A percentile compares a stretch with the other conserved stretches of the same genome.
Conservation (phyloP, 2,797 vertebrate species). For the Chelmon rostratus region DNA sequence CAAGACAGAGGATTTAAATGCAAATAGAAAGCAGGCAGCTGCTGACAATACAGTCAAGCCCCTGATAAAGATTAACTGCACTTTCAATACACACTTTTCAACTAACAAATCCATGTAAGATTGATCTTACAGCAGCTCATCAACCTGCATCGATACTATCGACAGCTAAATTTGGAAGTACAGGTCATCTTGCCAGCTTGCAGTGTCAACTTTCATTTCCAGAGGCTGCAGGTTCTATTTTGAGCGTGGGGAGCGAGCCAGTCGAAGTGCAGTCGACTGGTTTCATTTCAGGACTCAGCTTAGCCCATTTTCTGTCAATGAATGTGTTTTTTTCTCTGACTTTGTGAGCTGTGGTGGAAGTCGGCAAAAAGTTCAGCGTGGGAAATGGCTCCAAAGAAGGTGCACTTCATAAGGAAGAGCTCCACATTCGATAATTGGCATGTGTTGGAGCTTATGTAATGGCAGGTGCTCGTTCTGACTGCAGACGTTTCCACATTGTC, state of each 20-base stretch:
- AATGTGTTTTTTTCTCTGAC: constrained; percentile 39
- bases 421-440: constrained; percentile 30
- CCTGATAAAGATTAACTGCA: constrained; percentile 40
- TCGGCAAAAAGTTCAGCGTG: constrained; percentile 28
- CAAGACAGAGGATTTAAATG: constrained; percentile 50
- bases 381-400: constrained; percentile 84
- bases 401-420: constrained; percentile 48
- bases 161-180: constrained; percentile 73
- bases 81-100: constrained; percentile 47
- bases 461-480: constrained; percentile 55
- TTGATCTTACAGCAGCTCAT: constrained; percentile 57
- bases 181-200: constrained; percentile 63
- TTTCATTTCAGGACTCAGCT: constrained; percentile 61
- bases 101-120: constrained; percentile 14
- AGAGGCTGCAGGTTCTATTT: constrained; percentile 76
- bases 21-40: constrained; percentile 46
- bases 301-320: constrained; percentile 59
- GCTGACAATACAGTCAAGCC: constrained; percentile 40
- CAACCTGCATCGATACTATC: constrained; percentile 58
- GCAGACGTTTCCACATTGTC: constrained; percentile 64
- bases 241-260: constrained; percentile 51
- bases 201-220: constrained; percentile 81
- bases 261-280: constrained; percentile 62
- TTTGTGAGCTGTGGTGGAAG: constrained; percentile 54
- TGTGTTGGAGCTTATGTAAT: constrained; percentile 65